These are phyloP conservation scores for Catamblyrhynchus diadema DNA, from an alignment of 2,797 vertebrate genomes.

Conservation along the genomic window DNA sequence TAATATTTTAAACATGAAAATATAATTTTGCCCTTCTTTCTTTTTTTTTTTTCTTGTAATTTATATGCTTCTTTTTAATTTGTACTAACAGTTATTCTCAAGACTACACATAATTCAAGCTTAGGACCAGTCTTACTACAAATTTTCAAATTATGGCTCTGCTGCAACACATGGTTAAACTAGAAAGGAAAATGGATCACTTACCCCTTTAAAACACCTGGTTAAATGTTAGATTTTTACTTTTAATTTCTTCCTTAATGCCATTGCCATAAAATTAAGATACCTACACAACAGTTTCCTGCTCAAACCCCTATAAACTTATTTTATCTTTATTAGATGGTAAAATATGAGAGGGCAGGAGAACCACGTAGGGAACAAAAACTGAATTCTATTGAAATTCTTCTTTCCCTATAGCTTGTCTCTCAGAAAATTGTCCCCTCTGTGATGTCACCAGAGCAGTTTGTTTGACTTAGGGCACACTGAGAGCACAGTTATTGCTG, in stretches of 20 bases:
- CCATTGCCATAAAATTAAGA: background rate
- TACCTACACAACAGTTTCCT: background rate
- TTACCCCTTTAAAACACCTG: background rate
- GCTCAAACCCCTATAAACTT: background rate
- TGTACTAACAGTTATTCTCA: background rate
- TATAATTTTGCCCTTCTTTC: background rate
- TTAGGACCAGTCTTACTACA: background rate
- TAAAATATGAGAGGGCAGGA: background rate
- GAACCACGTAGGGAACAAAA: background rate
- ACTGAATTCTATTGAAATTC: background rate
- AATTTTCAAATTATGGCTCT: background rate
- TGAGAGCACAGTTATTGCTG: background rate
- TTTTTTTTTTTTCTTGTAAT: background rate
- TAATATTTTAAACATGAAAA: background rate
- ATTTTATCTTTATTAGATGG: background rate
- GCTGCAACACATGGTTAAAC: background rate
- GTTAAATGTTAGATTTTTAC: background rate
- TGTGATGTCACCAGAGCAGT: background rate
- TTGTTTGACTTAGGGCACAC: background rate
- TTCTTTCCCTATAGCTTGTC: background rate
- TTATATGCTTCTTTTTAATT: background rate
- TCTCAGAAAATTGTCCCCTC: background rate
- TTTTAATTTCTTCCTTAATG: background rate
- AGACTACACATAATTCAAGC: background rate
- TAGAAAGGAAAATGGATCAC: background rate